Base-by-base conservation (phyloP, 2,113 vertebrate genomes). In the Podarcis muralis region DNA sequence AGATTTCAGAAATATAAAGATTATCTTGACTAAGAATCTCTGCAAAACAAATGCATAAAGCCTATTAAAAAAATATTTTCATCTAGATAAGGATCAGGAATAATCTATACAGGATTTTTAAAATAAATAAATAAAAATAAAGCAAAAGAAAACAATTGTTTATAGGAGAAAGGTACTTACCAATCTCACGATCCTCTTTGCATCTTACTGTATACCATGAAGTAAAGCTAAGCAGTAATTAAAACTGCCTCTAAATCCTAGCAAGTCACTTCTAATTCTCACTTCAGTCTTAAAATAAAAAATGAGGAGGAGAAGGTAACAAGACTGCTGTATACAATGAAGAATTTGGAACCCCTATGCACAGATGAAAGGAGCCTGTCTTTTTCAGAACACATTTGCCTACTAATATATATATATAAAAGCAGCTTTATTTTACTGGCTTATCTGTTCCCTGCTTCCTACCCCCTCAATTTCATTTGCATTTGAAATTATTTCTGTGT, bases 401-500 rank as follows among this genome's bases (percentile, higher is more conserved):
- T 96, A 94, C 96, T 97, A 97, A 97, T 96, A 96, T 96, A 96
- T 59, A 59, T 62, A 62, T 20, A 62, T 35, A n/a, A n/a, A 2
- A 96, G 97, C 95, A 96, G 97, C 95, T 96, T 97, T 97, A 95
- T 97, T 96, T 96, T 96, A 96, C 97, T 96, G 96, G 96, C 96
- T 97, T 94, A 93, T 96, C 96, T 96, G 94, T 96, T 97, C 96
- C 96, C 91, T 95, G 95, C 62, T 94, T 91, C 85, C 96, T 96
- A 97, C 97, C 97, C 95, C 96, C 96, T 97, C 97, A 97, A 94
- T 97, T 97, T 97, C 93, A 97, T 97, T 97, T 97, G 97, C 97
- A 97, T 97, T 96, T 96, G 94, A 97, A 97, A 97, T 97, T 95
- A 97, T 95, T 97, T 96, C 96, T 95, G 81, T 96, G 95, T 96